Evolutionary conservation across 2,113 vertebrate genomes (phyloP).

Genomic region (Cyanistes caeruleus): DNA sequence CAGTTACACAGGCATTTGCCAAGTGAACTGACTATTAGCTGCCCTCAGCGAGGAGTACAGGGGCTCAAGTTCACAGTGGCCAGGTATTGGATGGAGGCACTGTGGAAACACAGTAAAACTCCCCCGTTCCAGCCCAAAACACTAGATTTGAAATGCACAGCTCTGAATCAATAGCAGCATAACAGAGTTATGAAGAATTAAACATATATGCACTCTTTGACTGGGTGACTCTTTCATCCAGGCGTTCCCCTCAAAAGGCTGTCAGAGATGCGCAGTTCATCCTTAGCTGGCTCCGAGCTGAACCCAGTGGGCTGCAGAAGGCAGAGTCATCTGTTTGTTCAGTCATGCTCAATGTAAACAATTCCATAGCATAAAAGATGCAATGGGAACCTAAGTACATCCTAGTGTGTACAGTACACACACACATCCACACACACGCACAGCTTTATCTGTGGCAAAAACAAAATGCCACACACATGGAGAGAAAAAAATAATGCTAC

Average conservation of each 20-base stretch:
- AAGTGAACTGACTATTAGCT: conserved; percentile 44
- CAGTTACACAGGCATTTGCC: conserved; percentile 10
- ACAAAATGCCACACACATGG: conserved; percentile 65
- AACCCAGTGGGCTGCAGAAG: conserved; percentile 64
- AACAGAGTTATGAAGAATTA: conserved; percentile 47
- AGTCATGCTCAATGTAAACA: conserved; percentile 80
- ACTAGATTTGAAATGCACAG: conserved; percentile 60
- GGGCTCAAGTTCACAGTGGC: conserved; percentile 73
- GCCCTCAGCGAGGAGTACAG: conserved; percentile 34
- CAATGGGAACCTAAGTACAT: conserved; percentile 69
- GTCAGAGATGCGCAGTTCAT: conserved; percentile 26
- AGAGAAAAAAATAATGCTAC: conserved; percentile 76
- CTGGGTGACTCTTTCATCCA: neutral
- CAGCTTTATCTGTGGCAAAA: conserved; percentile 66
- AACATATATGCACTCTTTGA: conserved; percentile 21
- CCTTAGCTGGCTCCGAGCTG: conserved; percentile 1
- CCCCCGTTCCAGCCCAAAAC: conserved; percentile 47
- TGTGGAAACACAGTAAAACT: conserved; percentile 45
- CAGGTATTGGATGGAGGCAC: conserved; percentile 68
- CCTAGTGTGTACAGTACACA: conserved; percentile 65
- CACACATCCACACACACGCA: neutral
- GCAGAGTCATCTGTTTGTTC: conserved; percentile 70
- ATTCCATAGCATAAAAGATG: conserved; percentile 74
- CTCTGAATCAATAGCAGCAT: conserved; percentile 85
- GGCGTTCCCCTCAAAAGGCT: neutral